These are phyloP conservation scores for Gymnoscopelus braueri DNA, from an alignment of 2,797 vertebrate species.

Conservation along the genomic window DNA sequence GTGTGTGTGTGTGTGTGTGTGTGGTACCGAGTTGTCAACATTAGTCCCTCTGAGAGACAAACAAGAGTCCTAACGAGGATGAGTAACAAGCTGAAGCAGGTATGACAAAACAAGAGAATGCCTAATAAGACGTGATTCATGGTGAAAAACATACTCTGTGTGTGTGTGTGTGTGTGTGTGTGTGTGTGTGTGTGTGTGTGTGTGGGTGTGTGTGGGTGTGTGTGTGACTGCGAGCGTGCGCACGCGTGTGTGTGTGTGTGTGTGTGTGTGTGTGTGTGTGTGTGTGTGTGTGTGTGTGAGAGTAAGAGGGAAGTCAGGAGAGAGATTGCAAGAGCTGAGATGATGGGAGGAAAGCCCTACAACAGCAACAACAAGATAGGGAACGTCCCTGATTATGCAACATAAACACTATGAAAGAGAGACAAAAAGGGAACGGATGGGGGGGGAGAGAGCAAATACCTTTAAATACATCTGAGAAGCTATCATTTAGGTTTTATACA, in stretches of 20 bases:
- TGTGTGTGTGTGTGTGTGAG: not conserved
- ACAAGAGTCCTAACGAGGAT: no score
- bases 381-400: not conserved
- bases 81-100: no score
- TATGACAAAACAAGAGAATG: no score
- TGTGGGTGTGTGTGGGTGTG: not conserved
- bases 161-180: not conserved
- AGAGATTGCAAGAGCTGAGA: not conserved
- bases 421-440: not conserved
- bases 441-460: not conserved
- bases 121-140: no score
- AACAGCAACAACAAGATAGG: not conserved
- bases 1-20: constrained; percentile 1
- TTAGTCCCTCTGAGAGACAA: no score
- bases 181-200: not conserved
- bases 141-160: not conserved
- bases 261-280: no score
- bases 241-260: not conserved
- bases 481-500: no score
- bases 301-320: not conserved
- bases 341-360: not conserved
- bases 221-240: not conserved
- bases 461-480: no score
- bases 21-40: no score
- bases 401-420: not conserved